These are phyloP conservation scores for Oryzias javanicus DNA, from an alignment of 2,113 vertebrate genomes.

Conservation along the genomic window DNA sequence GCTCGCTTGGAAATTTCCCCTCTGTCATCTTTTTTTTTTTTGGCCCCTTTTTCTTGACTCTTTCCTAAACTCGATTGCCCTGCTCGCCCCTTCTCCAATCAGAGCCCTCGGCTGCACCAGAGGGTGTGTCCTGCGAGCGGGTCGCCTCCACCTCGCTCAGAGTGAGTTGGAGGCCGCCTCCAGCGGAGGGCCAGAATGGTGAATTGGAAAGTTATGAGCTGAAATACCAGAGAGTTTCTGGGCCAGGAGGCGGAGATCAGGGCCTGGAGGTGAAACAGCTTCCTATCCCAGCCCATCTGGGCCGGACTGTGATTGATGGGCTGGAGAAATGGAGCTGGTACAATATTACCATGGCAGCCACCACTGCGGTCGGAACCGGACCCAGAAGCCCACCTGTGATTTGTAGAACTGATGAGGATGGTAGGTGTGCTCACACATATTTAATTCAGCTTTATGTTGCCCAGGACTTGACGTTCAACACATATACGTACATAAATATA, in stretches of 20 bases:
- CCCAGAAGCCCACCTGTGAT: constrained; percentile 84
- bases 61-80: constrained; percentile 48
- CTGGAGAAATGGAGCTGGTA: constrained; percentile 96
- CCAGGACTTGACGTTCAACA: too few relatives aligned
- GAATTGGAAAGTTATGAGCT: constrained; percentile 90
- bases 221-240: constrained; percentile 84
- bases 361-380: constrained; percentile 84
- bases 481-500: too few relatives aligned
- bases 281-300: constrained; percentile 80
- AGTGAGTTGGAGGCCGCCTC: constrained; percentile 93
- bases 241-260: constrained; percentile 73
- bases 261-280: constrained; percentile 78
- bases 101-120: constrained; percentile 92
- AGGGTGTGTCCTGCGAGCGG: constrained; percentile 89
- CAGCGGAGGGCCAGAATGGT: constrained; percentile 85
- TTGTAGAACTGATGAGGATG: constrained; percentile 91
- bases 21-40: constrained; percentile 78
- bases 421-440: constrained; percentile 61
- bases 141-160: constrained; percentile 90
- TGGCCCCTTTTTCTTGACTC: constrained; percentile 32
- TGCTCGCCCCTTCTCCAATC: constrained; percentile 70
- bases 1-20: constrained; percentile 71
- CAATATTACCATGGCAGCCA: constrained; percentile 84
- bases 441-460: too few relatives aligned
- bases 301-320: constrained; percentile 81